Evolutionary conservation across 2,797 vertebrate genomes (phyloP).

Genomic region (Syngnathus acus): DNA sequence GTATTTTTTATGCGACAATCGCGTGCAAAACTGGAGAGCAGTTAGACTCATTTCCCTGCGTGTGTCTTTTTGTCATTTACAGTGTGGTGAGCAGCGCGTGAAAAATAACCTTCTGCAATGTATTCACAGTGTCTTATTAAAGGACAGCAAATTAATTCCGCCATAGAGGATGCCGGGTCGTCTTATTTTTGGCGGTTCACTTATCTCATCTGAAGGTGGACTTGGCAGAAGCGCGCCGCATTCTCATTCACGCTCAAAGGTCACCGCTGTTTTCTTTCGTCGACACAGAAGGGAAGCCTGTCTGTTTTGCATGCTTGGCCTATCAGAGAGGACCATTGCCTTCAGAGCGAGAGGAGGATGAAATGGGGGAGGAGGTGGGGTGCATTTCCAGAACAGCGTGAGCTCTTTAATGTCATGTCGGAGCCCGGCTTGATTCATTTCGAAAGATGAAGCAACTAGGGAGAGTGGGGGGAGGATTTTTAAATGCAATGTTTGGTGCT

Average conservation of each 20-base stretch:
- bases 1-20: slow-evolving; percentile 3
- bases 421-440: slow-evolving; percentile 64
- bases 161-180: neutral
- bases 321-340: slow-evolving; percentile 49
- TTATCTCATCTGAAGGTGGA: slow-evolving; percentile 25
- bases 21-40: neutral
- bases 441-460: slow-evolving; percentile 65
- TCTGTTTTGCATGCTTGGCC: slow-evolving; percentile 58
- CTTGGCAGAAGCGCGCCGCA: slow-evolving; percentile 8
- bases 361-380: slow-evolving; percentile 31
- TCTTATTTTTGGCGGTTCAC: slow-evolving; percentile 19
- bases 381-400: slow-evolving; percentile 48
- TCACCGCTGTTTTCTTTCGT: slow-evolving; percentile 46
- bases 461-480: slow-evolving; percentile 47
- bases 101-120: slow-evolving; percentile 3
- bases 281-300: slow-evolving; percentile 40
- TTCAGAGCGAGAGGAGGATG: slow-evolving; percentile 47
- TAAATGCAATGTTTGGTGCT: slow-evolving; percentile 47
- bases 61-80: neutral
- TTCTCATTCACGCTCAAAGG: slow-evolving; percentile 42
- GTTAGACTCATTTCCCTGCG: neutral
- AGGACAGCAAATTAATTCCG: slow-evolving; percentile 3
- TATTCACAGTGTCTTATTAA: slow-evolving; percentile 1
- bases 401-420: slow-evolving; percentile 64
- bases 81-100: neutral